phyloP scores from a whole-genome alignment of 2,113 vertebrate species.

The Calyptommatus sinebrachiatus region DNA sequence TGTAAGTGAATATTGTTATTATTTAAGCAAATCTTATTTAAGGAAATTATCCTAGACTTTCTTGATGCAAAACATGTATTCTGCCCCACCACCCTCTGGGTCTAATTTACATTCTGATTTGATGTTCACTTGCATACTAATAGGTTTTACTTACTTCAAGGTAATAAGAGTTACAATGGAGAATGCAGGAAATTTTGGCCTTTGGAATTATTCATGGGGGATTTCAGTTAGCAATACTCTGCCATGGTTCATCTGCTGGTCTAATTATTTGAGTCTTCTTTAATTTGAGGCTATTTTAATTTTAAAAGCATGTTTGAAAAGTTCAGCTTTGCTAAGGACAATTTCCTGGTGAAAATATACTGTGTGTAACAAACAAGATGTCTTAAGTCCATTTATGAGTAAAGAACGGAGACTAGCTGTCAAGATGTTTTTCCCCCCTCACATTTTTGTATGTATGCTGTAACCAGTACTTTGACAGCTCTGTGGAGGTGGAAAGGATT shows the following conservation, averaged over 20 bases:
- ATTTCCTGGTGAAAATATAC: constrained; percentile 41
- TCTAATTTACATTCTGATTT: background rate
- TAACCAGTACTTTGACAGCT: constrained; percentile 57
- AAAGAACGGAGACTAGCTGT: constrained; percentile 47
- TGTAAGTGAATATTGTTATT: background rate
- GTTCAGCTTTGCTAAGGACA: constrained; percentile 12
- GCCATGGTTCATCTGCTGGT: background rate
- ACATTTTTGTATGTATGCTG: constrained; percentile 23
- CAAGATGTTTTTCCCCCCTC: constrained; percentile 31
- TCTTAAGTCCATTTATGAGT: constrained; percentile 49
- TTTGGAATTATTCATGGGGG: background rate
- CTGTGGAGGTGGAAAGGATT: constrained; percentile 55
- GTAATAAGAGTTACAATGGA: background rate
- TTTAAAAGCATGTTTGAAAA: background rate
- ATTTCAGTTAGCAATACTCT: background rate
- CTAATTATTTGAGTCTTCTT: constrained; percentile 13
- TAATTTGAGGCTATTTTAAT: background rate
- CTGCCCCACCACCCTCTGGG: background rate
- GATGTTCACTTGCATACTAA: background rate
- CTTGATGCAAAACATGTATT: background rate
- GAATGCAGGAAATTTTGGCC: background rate
- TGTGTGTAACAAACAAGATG: constrained; percentile 53
- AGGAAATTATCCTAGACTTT: background rate
- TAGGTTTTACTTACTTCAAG: background rate
- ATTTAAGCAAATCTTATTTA: no score